Percentiles rank a stretch among this genome's conserved stretches.
phyloP scores from a whole-genome alignment of 1,140 invertebrate species.

The Cataglyphis hispanica region DNA sequence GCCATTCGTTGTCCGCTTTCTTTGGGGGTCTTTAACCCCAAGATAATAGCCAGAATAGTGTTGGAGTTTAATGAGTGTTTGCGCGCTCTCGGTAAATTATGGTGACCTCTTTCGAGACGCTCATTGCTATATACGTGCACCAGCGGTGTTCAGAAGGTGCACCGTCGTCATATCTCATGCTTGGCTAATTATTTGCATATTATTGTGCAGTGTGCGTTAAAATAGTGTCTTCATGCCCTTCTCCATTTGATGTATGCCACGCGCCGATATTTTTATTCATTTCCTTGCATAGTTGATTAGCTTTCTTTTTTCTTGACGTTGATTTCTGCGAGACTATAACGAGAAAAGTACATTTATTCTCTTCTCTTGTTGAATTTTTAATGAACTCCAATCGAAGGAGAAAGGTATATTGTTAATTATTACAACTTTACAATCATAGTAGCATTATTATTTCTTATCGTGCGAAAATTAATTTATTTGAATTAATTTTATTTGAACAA shows the following conservation, averaged over 20 bases:
- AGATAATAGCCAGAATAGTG: slow-evolving; percentile 63
- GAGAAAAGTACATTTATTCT: not conserved
- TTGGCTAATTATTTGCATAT: slow-evolving; percentile 63
- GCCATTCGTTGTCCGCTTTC: not conserved
- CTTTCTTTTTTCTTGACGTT: slow-evolving; percentile 15
- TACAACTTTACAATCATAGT: not conserved
- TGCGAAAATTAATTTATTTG: not conserved
- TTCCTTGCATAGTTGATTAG: slow-evolving; percentile 30
- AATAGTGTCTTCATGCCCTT: slow-evolving; percentile 32
- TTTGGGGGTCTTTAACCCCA: slow-evolving; percentile 16
- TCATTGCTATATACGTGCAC: slow-evolving; percentile 39
- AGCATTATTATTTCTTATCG: not conserved
- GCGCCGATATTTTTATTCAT: slow-evolving; percentile 40
- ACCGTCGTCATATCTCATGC: slow-evolving; percentile 60
- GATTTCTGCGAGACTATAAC: not conserved
- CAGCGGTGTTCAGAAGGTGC: slow-evolving; percentile 41
- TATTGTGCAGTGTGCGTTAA: slow-evolving; percentile 50
- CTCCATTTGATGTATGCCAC: slow-evolving; percentile 19
- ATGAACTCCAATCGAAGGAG: not conserved
- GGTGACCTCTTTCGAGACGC: slow-evolving; percentile 58
- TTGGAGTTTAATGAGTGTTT: slow-evolving; percentile 81
- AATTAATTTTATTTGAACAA: not conserved
- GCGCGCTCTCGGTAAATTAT: slow-evolving; percentile 80
- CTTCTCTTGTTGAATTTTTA: not conserved
- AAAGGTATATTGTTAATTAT: not conserved